A percentile compares a stretch with the other conserved stretches of the same genome.
These are phyloP conservation scores for Neopipo cinnamomea DNA, from an alignment of 2,113 vertebrate species.

Conservation along the genomic window DNA sequence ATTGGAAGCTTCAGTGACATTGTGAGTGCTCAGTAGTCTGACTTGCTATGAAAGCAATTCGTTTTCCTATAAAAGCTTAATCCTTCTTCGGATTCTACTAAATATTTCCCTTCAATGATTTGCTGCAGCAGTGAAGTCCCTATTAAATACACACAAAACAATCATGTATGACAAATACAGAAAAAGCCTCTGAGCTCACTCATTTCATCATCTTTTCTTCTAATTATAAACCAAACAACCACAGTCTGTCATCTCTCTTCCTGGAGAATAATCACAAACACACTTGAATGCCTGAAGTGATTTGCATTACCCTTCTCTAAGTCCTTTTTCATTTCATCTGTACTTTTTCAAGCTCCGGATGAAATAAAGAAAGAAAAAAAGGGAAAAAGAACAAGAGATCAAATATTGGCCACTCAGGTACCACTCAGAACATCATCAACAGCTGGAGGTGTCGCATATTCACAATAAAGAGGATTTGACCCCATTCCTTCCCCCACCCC, in stretches of 20 bases:
- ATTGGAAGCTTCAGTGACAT: not conserved
- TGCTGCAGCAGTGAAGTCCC: not conserved
- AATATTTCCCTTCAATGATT: not conserved
- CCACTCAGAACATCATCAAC: not conserved
- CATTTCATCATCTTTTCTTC: conserved; percentile 4
- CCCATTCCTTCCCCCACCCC: not conserved
- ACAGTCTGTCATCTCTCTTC: not conserved
- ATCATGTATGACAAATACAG: not conserved
- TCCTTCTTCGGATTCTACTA: not conserved
- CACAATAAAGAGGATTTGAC: not conserved
- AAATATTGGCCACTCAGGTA: not conserved
- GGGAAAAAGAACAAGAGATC: not conserved
- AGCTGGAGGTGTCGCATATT: not conserved
- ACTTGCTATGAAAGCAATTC: not conserved
- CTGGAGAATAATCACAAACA: conserved; percentile 8
- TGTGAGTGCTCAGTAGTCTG: not conserved
- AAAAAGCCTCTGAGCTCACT: conserved; percentile 10
- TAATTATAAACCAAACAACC: not conserved
- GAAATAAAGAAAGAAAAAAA: not conserved
- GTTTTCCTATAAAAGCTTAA: not conserved
- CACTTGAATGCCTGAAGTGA: not conserved
- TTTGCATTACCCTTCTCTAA: not conserved
- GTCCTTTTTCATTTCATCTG: not conserved
- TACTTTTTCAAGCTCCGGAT: not conserved
- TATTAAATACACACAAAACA: not conserved